A percentile compares a stretch with the other conserved stretches of the same genome.
Evolutionary conservation across 2,113 vertebrate species (phyloP).

Genomic region (Psilopogon haemacephalus): DNA sequence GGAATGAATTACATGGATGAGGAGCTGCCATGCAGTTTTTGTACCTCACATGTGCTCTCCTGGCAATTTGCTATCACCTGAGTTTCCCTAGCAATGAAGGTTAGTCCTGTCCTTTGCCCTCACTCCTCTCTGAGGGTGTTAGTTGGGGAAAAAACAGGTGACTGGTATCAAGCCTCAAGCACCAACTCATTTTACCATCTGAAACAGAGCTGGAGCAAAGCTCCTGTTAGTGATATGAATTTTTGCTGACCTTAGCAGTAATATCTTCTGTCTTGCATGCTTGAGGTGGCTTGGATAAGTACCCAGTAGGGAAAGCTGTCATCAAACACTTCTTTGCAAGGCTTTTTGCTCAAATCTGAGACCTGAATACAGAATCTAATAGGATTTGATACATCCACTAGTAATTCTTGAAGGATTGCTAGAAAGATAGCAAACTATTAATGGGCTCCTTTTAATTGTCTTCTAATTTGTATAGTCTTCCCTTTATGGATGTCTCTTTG

Average conservation of each 20-base stretch:
- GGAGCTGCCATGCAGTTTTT: not conserved
- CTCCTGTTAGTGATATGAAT: not conserved
- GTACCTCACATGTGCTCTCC: not conserved
- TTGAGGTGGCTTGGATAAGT: not conserved
- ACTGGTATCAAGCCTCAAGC: not conserved
- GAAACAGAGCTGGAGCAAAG: not conserved
- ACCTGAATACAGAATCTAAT: not conserved
- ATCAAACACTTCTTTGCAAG: not conserved
- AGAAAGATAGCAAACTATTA: not conserved
- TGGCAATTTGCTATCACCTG: not conserved
- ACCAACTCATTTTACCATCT: not conserved
- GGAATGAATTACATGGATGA: slow-evolving; percentile 39
- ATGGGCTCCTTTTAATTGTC: not conserved
- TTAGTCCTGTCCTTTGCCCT: not conserved
- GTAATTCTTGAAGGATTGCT: not conserved
- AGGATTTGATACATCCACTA: not conserved
- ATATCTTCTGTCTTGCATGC: not conserved
- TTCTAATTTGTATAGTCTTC: not conserved
- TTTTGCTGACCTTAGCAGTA: not conserved
- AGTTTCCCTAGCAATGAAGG: not conserved
- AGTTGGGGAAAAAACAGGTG: not conserved
- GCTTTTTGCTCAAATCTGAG: slow-evolving; percentile 9
- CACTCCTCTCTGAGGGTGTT: not conserved
- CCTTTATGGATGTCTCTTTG: not conserved
- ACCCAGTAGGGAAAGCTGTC: not conserved